phyloP scores from a whole-genome alignment of 2,888 invertebrate species.

The Chrysomela aeneicollis region DNA sequence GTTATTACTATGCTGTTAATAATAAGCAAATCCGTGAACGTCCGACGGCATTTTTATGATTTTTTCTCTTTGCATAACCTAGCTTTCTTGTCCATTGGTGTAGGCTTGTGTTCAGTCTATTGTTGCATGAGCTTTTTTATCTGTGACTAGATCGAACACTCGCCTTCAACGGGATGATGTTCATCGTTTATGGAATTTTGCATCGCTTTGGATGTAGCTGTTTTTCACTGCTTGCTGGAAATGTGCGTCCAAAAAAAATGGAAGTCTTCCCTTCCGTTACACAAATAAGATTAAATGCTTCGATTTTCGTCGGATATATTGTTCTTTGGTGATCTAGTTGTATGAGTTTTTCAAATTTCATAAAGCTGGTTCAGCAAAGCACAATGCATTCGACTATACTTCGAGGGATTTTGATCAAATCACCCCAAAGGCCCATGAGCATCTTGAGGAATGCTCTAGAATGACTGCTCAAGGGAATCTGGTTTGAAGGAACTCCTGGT shows the following conservation, averaged over 20 bases:
- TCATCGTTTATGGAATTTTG: conserved; percentile 32
- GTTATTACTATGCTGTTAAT: not conserved
- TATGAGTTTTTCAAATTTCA: conserved; percentile 60
- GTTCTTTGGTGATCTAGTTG: conserved; percentile 64
- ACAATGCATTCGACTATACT: conserved; percentile 59
- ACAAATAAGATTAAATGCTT: conserved; percentile 33
- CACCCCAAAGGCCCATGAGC: not conserved
- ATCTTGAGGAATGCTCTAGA: not conserved
- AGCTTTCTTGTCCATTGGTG: conserved; percentile 48
- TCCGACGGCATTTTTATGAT: not conserved
- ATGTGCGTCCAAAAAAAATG: conserved; percentile 9
- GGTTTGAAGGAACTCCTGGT: conserved; percentile 63
- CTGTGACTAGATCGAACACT: conserved; percentile 62
- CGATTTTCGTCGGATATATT: conserved; percentile 56
- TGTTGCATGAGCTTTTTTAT: conserved; percentile 51
- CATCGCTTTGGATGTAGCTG: conserved; percentile 23
- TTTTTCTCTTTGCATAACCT: conserved; percentile 34
- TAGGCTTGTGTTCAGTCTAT: conserved; percentile 59
- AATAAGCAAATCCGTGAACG: not conserved
- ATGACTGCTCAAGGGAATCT: conserved; percentile 53
- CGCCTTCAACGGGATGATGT: conserved; percentile 55
- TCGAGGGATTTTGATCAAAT: conserved; percentile 41
- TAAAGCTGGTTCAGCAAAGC: conserved; percentile 64
- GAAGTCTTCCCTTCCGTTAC: not conserved
- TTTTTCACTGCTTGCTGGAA: conserved; percentile 14